Percentiles rank a stretch among this genome's conserved stretches.
Evolutionary conservation across 2,797 vertebrate species (phyloP).

Genomic region (Taenioides sp.): DNA sequence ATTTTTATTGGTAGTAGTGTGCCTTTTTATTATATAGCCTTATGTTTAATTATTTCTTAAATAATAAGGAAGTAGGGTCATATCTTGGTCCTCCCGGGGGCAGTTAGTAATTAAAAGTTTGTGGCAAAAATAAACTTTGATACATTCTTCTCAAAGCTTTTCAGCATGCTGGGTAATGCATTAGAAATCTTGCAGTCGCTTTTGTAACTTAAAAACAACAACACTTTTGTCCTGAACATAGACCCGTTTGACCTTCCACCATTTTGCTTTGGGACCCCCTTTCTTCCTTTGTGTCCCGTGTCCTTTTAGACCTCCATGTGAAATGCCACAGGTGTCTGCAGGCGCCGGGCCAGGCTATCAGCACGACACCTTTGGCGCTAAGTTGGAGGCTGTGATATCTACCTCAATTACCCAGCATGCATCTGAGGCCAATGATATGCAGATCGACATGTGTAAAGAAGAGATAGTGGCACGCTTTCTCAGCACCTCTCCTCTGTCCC

Average conservation of each 20-base stretch:
- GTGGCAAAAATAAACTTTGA: background rate
- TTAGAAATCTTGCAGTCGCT: background rate
- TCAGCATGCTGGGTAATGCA: background rate
- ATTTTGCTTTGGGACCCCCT: background rate
- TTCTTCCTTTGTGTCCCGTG: slow-evolving; percentile 18
- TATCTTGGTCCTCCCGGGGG: background rate
- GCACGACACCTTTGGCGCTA: slow-evolving; percentile 59
- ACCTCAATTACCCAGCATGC: slow-evolving; percentile 68
- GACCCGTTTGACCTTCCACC: background rate
- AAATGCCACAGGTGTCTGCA: slow-evolving; percentile 74
- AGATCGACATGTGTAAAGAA: slow-evolving; percentile 94
- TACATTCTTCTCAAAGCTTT: background rate
- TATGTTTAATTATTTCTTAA: too few relatives aligned
- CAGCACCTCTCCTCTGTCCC: slow-evolving; percentile 73
- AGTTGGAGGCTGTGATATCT: slow-evolving; percentile 64
- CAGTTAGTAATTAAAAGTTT: background rate
- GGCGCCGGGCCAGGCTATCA: slow-evolving; percentile 59
- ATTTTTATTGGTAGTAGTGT: too few relatives aligned
- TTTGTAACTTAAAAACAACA: background rate
- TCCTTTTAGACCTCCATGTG: slow-evolving; percentile 30
- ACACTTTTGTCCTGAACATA: background rate
- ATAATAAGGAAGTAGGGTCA: too few relatives aligned
- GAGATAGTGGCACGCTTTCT: slow-evolving; percentile 80
- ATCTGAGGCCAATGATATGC: slow-evolving; percentile 84
- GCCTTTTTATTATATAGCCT: too few relatives aligned